Evolutionary conservation across 2,797 vertebrate genomes (phyloP).

Genomic region (Schizothorax lantsangensis): DNA sequence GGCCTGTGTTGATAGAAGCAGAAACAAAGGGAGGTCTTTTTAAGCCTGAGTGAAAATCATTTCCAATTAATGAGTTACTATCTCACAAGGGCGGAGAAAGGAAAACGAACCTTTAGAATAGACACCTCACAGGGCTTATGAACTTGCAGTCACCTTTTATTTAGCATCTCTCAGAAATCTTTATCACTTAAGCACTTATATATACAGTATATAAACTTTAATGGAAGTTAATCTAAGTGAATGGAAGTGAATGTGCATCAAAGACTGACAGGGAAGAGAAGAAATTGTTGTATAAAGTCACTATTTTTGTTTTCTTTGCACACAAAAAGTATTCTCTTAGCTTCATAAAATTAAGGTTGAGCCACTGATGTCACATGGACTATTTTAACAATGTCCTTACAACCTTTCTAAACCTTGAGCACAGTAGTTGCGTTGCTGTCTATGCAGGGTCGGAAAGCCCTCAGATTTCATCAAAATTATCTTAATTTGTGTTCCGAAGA

Average conservation of each 20-base stretch:
- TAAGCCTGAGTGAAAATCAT: slow-evolving; percentile 38
- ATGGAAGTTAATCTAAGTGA: not conserved
- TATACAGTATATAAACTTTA: not conserved
- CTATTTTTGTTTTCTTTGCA: not conserved
- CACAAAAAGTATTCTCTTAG: not conserved
- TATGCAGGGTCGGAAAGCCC: not conserved
- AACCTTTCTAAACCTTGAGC: not conserved
- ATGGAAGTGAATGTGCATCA: not conserved
- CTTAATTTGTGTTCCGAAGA: not conserved
- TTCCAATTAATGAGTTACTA: slow-evolving; percentile 44
- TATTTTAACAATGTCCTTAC: not conserved
- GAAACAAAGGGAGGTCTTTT: slow-evolving; percentile 21
- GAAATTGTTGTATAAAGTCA: too few species aligned
- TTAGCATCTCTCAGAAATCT: not conserved
- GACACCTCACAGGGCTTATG: not conserved
- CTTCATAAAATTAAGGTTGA: not conserved
- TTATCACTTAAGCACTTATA: not conserved
- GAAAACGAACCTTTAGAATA: not conserved
- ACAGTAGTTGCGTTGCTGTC: not conserved
- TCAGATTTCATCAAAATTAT: not conserved
- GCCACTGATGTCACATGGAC: not conserved
- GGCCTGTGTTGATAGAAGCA: slow-evolving; percentile 30
- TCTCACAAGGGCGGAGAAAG: slow-evolving; percentile 1
- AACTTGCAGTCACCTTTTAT: slow-evolving; percentile 11
- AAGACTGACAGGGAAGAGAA: not conserved